Base-by-base conservation (phyloP, 2,888 invertebrate genomes). In the Allygus modestus region DNA sequence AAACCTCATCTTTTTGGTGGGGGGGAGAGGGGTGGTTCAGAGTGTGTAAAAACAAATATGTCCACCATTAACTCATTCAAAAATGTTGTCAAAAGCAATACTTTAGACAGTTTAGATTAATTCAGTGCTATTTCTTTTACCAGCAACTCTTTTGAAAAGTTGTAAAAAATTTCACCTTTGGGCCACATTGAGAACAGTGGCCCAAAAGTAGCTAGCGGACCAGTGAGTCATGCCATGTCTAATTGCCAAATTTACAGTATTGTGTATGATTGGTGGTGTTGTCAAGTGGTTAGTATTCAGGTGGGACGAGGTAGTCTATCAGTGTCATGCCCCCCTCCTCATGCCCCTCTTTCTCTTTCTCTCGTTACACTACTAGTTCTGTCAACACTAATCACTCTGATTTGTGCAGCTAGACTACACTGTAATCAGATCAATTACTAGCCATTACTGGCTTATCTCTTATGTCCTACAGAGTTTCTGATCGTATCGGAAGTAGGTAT, bases 231-330 rank as follows among this genome's bases (percentile, higher is more conserved):
- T n/a, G 33, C 37, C 71, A 71, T 71, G 77, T 77, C 46, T 11
- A 77, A 77, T 77, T 77, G 77, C 77, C 77, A 77, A 77, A 77
- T 77, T 77, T 46, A 43, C 77, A 46, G 28, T 23, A 77, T 77
- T 77, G 77, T 77, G 77, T 46, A 11, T 77, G 46, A 77, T 77
- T 77, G 46, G 37, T 37, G 73, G 73, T 11, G 31, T n/a, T 71
- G 71, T 71, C 61, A 15, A 17, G 61, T 61, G 61, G 33, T 65
- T 65, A 31, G 65, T 65, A 65, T 65, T 4, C 65, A 28, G 65
- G 65, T 26, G 65, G 65, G 65, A 26, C 31, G 28, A 31, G 65
- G 65, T 28, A 17, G 31, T 65, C 28, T 31, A 17, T 65, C 65
- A 65, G 65, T 65, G 65, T 65, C 65, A 28, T 7, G 58, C 15